Evolutionary conservation across 2,797 vertebrate genomes (phyloP).

Genomic region (Ctenochaetus hawaiiensis): DNA sequence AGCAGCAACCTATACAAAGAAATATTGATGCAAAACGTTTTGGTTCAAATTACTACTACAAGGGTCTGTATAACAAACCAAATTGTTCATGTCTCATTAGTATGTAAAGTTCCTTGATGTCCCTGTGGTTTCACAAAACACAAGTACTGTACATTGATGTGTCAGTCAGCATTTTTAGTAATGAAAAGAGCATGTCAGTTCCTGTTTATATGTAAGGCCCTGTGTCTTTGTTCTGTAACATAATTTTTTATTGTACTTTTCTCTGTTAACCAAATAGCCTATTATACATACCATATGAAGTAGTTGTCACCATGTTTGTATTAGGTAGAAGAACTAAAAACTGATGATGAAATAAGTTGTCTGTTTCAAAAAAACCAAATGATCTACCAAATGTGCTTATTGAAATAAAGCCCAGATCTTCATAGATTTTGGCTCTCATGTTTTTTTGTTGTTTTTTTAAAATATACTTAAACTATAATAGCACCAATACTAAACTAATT

Average conservation of each 20-base stretch:
- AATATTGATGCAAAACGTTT: neutral
- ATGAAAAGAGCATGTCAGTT: constrained; percentile 45
- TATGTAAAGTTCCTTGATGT: constrained; percentile 1
- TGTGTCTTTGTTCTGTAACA: constrained; percentile 77
- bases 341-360: constrained; percentile 69
- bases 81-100: no score
- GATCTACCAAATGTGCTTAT: constrained; percentile 74
- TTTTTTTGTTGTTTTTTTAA: neutral
- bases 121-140: constrained; percentile 39
- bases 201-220: constrained; percentile 67
- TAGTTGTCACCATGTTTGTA: constrained; percentile 82
- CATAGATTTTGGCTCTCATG: constrained; percentile 20
- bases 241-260: constrained; percentile 71
- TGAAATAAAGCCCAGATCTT: constrained; percentile 77
- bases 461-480: neutral
- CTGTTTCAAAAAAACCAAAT: constrained; percentile 68
- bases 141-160: constrained; percentile 30
- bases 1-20: constrained; percentile 1
- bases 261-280: constrained; percentile 82
- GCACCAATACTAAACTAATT: no score
- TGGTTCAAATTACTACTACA: constrained; percentile 27
- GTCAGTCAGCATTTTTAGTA: constrained; percentile 44
- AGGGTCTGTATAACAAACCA: constrained; percentile 32
- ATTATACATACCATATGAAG: constrained; percentile 84
- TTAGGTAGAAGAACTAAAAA: constrained; percentile 75